A percentile compares a stretch with the other conserved stretches of the same genome.
These are phyloP conservation scores for Sterrhoptilus dennistouni DNA, from an alignment of 2,113 vertebrate genomes.

Conservation along the genomic window DNA sequence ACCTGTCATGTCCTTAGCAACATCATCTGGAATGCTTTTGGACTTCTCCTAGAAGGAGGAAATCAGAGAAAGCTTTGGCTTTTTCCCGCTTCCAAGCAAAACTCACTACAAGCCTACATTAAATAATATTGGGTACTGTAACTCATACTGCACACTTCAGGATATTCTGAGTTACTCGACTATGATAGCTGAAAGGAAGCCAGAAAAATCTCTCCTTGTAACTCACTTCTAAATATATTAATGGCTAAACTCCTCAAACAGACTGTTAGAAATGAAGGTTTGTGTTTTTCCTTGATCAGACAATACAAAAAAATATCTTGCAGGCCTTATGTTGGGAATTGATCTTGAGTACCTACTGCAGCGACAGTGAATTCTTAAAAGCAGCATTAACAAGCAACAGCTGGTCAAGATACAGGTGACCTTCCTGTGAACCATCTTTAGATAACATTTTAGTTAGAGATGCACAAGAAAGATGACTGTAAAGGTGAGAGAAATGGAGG, in stretches of 20 bases:
- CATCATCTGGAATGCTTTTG: conserved; percentile 80
- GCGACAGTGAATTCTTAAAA: background rate
- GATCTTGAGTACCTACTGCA: background rate
- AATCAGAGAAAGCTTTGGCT: background rate
- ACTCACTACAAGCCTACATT: background rate
- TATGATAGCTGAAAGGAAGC: background rate
- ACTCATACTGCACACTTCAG: background rate
- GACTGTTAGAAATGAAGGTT: background rate
- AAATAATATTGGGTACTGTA: background rate
- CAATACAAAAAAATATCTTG: background rate
- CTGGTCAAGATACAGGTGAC: background rate
- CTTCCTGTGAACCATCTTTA: background rate
- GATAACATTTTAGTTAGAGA: background rate
- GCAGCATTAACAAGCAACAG: background rate
- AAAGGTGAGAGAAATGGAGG: background rate
- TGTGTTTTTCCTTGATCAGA: background rate
- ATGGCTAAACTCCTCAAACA: background rate
- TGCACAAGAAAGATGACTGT: background rate
- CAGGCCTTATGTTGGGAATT: background rate
- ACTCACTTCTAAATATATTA: background rate
- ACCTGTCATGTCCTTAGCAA: conserved; percentile 81
- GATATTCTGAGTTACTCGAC: background rate
- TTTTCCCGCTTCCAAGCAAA: background rate
- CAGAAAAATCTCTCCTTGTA: background rate
- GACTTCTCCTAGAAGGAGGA: conserved; percentile 77